These are phyloP conservation scores for Priocnemis perturbator DNA, from an alignment of 2,888 invertebrate genomes.

Conservation along the genomic window DNA sequence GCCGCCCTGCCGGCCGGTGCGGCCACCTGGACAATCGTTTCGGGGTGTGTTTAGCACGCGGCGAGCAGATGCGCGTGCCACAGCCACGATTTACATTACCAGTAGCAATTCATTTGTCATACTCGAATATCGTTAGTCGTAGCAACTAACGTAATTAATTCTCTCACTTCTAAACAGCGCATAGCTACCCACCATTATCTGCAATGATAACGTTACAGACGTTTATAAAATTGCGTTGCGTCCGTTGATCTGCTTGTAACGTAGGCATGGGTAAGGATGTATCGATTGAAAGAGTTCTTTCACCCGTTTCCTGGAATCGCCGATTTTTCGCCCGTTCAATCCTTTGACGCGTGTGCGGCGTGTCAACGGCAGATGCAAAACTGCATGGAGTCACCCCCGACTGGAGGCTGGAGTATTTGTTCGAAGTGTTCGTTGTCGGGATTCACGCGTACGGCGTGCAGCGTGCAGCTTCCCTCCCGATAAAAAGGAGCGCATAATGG, in stretches of 20 bases:
- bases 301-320: neutral
- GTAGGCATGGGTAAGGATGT: no score
- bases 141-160: no score
- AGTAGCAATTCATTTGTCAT: constrained; percentile 19
- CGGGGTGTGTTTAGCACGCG: constrained; percentile 41
- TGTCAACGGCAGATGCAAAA: constrained; percentile 38
- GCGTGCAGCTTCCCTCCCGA: constrained; percentile 20
- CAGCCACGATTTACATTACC: neutral
- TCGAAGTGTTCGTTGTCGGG: constrained; percentile 28
- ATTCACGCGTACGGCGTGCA: no score
- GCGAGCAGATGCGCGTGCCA: constrained; percentile 47
- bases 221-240: no score
- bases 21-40: constrained; percentile 56
- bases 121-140: no score
- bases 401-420: constrained; percentile 16
- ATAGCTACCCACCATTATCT: no score
- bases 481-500: neutral
- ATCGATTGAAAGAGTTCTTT: no score
- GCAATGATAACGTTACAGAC: no score
- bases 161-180: no score
- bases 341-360: constrained; percentile 33
- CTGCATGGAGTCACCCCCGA: constrained; percentile 9
- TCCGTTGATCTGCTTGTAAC: no score
- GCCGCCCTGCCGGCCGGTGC: constrained; percentile 39
- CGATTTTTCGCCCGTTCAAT: constrained; percentile 21